Evolutionary conservation across 2,113 vertebrate species (phyloP).

Genomic region (Petrocephalus zakoni): DNA sequence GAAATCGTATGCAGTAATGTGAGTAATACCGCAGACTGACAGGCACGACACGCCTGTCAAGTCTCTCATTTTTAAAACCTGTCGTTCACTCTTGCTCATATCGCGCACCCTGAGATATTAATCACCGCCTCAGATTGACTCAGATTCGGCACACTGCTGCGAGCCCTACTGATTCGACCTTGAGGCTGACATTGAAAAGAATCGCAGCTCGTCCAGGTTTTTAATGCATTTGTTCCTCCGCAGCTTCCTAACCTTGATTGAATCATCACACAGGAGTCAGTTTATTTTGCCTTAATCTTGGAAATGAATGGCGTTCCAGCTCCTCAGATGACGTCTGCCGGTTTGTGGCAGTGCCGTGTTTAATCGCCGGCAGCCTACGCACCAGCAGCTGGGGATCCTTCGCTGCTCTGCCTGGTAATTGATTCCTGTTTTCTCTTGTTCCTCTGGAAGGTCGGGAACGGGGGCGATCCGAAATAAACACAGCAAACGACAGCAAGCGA

Average conservation of each 20-base stretch:
- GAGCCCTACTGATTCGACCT: conserved; percentile 55
- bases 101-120: conserved; percentile 54
- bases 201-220: neutral
- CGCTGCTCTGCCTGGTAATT: neutral
- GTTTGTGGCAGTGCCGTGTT: neutral
- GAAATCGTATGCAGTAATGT: neutral
- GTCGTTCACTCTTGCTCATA: conserved; percentile 62
- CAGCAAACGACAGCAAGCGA: neutral
- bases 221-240: neutral
- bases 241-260: neutral
- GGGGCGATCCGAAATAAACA: neutral
- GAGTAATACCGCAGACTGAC: neutral
- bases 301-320: neutral
- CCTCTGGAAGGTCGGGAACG: neutral
- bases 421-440: neutral
- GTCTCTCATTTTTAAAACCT: conserved; percentile 54
- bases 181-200: conserved; percentile 42
- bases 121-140: conserved; percentile 50
- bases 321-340: neutral
- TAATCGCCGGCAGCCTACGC: neutral
- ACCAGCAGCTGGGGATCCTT: neutral
- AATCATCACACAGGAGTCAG: neutral
- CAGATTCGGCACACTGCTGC: conserved; percentile 37
- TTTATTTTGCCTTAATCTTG: neutral
- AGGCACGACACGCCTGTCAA: neutral